A percentile compares a stretch with the other conserved stretches of the same genome.
Conservation (phyloP, 2,113 vertebrate species). For the Pachypanchax playfairii region DNA sequence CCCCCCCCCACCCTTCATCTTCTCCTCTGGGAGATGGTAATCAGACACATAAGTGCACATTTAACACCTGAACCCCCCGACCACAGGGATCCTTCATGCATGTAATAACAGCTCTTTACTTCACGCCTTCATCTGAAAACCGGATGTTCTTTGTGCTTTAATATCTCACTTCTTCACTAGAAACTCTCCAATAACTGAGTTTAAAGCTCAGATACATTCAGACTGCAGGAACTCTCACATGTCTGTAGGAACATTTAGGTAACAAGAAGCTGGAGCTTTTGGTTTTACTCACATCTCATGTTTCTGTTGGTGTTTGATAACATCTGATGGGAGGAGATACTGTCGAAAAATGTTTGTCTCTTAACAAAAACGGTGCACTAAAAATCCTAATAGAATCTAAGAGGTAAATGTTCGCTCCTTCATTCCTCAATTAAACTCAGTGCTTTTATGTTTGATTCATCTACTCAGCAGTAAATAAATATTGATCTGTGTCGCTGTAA, state of each 20-base stretch:
- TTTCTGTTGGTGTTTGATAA: too few relatives aligned
- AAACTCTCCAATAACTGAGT: background rate
- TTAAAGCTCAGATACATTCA: background rate
- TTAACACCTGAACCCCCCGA: constrained; percentile 71
- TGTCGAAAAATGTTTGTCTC: too few relatives aligned
- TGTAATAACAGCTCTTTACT: background rate
- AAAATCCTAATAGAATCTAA: background rate
- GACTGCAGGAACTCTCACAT: constrained; percentile 1
- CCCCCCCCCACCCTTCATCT: background rate
- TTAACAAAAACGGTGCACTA: too few relatives aligned
- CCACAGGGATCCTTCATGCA: constrained; percentile 25
- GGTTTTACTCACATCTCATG: too few relatives aligned
- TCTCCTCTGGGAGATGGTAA: constrained; percentile 47
- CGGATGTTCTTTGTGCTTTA: constrained; percentile 12
- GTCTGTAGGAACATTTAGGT: too few relatives aligned
- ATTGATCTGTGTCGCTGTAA: constrained; percentile 12
- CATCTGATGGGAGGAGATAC: too few relatives aligned
- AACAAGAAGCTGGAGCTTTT: too few relatives aligned
- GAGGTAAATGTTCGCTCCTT: background rate
- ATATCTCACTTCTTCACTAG: background rate
- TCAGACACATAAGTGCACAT: constrained; percentile 64
- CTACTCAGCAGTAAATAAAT: background rate
- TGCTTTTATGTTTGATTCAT: background rate
- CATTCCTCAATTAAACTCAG: background rate
- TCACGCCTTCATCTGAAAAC: constrained; percentile 43